Conservation (phyloP, 2,113 vertebrate species). For the Muntiacus reevesi region DNA sequence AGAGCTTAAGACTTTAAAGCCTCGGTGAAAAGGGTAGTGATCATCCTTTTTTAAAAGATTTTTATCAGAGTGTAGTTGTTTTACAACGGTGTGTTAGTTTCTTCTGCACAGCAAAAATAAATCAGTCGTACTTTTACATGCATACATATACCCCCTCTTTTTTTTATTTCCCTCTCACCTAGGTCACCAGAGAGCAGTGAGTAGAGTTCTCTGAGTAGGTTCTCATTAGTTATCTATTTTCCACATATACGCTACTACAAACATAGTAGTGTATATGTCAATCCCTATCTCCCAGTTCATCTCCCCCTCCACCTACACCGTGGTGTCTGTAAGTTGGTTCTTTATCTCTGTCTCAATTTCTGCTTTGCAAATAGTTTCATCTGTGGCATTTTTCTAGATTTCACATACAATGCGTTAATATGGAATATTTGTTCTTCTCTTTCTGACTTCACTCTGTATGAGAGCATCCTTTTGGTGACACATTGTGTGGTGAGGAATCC, state of each 20-base stretch:
- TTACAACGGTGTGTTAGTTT: fast-evolving
- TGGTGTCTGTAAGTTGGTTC: not conserved
- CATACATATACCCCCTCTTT: not conserved
- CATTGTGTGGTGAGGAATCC: not conserved
- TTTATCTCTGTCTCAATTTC: not conserved
- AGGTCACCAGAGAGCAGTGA: not conserved
- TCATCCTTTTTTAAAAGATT: not conserved
- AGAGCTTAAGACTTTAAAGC: not conserved
- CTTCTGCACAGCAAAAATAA: not conserved
- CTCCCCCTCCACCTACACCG: not conserved
- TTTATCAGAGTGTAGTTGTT: not conserved
- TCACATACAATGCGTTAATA: not conserved
- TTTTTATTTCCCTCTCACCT: not conserved
- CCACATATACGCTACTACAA: not conserved
- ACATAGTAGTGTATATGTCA: not conserved
- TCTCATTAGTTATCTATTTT: not conserved
- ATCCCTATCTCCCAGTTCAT: not conserved
- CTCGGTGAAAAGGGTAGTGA: not conserved
- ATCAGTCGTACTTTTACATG: not conserved
- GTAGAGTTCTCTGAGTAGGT: not conserved
- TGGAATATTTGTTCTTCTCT: not conserved
- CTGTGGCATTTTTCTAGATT: not conserved
- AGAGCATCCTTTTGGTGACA: not conserved
- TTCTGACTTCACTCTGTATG: not conserved
- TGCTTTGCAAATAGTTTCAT: not conserved